Evolutionary conservation across 1,140 invertebrate species (phyloP).

Genomic region (Zelostemma sp.): DNA sequence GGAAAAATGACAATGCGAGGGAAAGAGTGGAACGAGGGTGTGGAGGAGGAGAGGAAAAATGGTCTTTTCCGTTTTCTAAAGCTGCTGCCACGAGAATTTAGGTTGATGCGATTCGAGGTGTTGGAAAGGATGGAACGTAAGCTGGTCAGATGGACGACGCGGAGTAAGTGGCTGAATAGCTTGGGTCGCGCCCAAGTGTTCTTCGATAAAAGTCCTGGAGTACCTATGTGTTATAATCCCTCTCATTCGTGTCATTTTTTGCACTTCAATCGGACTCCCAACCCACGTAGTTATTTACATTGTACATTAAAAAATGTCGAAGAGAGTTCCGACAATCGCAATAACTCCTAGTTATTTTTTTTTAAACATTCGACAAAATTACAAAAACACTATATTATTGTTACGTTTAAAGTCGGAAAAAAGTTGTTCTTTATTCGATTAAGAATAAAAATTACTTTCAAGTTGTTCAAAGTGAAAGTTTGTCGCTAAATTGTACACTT

Average conservation of each 20-base stretch:
- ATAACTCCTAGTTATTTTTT: too few species aligned
- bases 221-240: conserved; percentile 52
- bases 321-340: too few species aligned
- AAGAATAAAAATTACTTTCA: too few species aligned
- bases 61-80: conserved; percentile 46
- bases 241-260: conserved; percentile 26
- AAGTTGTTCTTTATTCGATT: neutral
- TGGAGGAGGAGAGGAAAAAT: conserved; percentile 38
- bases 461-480: too few species aligned
- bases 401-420: too few species aligned
- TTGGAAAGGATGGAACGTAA: conserved; percentile 30
- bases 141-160: conserved; percentile 38
- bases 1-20: conserved; percentile 20
- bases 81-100: conserved; percentile 52
- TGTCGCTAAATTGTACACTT: too few species aligned
- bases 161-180: conserved; percentile 51
- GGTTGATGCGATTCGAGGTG: conserved; percentile 50
- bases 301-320: too few species aligned
- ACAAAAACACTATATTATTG: too few species aligned
- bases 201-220: conserved; percentile 55
- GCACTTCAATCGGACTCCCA: conserved; percentile 23
- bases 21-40: conserved; percentile 10
- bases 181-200: conserved; percentile 57
- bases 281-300: neutral
- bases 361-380: too few species aligned